phyloP scores from a whole-genome alignment of 2,113 vertebrate species.

The Nothoprocta pentlandii region DNA sequence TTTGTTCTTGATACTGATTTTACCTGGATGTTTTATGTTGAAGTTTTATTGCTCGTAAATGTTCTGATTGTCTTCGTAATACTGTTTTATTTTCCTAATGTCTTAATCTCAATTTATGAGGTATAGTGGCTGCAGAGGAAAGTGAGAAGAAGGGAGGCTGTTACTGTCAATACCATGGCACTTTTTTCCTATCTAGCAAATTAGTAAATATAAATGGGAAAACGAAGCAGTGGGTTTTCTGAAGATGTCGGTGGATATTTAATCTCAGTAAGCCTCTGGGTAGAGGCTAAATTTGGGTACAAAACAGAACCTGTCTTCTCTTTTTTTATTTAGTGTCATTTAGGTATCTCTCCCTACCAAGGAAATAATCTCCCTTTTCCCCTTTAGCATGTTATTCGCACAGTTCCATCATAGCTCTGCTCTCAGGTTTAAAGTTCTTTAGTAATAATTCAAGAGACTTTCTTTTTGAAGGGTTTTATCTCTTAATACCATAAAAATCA shows the following conservation, averaged over 20 bases:
- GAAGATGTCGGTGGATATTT: slow-evolving; percentile 15
- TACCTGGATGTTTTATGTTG: neutral
- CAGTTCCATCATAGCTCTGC: neutral
- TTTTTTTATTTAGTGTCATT: neutral
- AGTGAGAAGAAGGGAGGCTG: neutral
- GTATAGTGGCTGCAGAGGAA: neutral
- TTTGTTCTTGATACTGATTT: slow-evolving; percentile 3
- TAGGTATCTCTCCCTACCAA: neutral
- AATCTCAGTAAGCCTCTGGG: neutral
- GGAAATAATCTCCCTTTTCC: neutral
- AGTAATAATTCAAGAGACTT: neutral
- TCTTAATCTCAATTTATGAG: neutral
- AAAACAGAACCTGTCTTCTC: neutral
- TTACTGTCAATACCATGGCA: neutral
- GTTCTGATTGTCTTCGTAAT: neutral
- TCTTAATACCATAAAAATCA: neutral
- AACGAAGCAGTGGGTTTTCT: neutral
- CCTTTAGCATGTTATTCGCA: neutral
- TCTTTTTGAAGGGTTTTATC: neutral
- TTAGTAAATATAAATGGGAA: slow-evolving; percentile 17
- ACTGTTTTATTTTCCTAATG: neutral
- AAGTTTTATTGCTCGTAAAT: neutral
- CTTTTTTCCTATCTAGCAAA: slow-evolving; percentile 18
- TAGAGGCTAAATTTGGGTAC: neutral
- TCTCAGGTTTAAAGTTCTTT: neutral